Base-by-base conservation (phyloP, 1,140 invertebrate species). In the Dendroctonus ponderosae region DNA sequence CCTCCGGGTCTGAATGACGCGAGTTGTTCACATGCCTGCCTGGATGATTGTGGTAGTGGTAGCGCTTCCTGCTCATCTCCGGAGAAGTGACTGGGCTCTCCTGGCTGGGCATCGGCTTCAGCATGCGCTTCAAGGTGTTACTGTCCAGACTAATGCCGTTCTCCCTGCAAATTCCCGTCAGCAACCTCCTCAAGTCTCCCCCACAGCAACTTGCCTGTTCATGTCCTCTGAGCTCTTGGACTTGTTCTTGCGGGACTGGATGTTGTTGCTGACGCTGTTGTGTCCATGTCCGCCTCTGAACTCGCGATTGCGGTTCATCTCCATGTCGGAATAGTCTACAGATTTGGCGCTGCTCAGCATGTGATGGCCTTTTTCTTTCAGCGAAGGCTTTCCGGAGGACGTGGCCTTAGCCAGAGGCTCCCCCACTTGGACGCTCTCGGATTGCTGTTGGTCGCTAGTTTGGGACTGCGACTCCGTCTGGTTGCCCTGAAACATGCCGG, bases 141-240 rank as follows among this genome's bases (percentile, higher is more conserved):
- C 92, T 91, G 58, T 79, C 78, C 38, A 79, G 70, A 71, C 71
- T 78, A 64, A 79, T 75, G 42, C 79, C 78, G 70, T 83, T 82
- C 67, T 83, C 80, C 59, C 66, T 67, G 46, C 6, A 62, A 59
- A 42, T 26, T 26, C 26, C 26, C 26, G 26, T 26, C 26, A 46
- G 0, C 11, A 15, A 11, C 15, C 5, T 38, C 44, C 12, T 46
- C 44, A 46, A 46, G 12, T 9, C 8, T 12, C 8, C 44, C 44
- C 4, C 9, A 3, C 11, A 43, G 43, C 40, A 26, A 6, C 52
- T 66, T 84, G 80, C 69, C 82, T 84, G 77, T 88, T 88, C 86
- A 93, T 92, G 75, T 95, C 91, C 79, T 94, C 92, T 26, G 92
- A 93, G 79, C 91, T 93, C 79, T 93, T 94, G 67, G 90, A 92